phyloP scores from a whole-genome alignment of 35 echinoderm and acorn worm species.

The Ophioderma brevispina region DNA sequence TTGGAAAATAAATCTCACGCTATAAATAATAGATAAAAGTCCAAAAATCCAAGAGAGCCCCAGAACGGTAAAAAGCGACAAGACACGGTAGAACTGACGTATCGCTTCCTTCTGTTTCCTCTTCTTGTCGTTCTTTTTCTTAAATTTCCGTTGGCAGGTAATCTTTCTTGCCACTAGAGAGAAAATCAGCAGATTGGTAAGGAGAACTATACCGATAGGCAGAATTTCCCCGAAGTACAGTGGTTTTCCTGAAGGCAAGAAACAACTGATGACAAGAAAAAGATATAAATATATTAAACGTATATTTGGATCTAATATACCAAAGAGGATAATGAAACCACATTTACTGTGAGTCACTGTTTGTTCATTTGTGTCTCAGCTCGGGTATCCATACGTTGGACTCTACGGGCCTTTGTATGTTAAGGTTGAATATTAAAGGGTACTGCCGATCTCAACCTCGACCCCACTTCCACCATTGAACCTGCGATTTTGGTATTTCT shows the following conservation, averaged over 20 bases:
- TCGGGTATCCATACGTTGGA: too few species aligned
- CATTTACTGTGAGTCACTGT: too few species aligned
- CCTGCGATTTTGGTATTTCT: too few species aligned
- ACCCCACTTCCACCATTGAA: too few species aligned
- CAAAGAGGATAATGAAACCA: too few species aligned
- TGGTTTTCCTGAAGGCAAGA: not conserved
- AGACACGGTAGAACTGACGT: not conserved
- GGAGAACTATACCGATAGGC: not conserved
- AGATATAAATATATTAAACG: not conserved
- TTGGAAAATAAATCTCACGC: not conserved
- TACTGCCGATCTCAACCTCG: too few species aligned
- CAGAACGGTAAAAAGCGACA: not conserved
- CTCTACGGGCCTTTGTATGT: too few species aligned
- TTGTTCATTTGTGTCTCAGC: too few species aligned
- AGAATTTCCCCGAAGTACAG: slow-evolving; percentile 10
- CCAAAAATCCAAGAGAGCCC: not conserved
- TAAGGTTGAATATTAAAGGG: too few species aligned
- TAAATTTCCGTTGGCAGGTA: not conserved
- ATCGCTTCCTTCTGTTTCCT: not conserved
- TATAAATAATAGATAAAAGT: not conserved
- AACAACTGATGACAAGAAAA: slow-evolving; percentile 18
- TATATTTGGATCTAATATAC: too few species aligned
- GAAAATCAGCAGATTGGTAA: slow-evolving; percentile 21
- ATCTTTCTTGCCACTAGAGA: not conserved
- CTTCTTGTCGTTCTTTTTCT: not conserved